Base-by-base conservation (phyloP, 2,113 vertebrate genomes). In the Perca flavescens region DNA sequence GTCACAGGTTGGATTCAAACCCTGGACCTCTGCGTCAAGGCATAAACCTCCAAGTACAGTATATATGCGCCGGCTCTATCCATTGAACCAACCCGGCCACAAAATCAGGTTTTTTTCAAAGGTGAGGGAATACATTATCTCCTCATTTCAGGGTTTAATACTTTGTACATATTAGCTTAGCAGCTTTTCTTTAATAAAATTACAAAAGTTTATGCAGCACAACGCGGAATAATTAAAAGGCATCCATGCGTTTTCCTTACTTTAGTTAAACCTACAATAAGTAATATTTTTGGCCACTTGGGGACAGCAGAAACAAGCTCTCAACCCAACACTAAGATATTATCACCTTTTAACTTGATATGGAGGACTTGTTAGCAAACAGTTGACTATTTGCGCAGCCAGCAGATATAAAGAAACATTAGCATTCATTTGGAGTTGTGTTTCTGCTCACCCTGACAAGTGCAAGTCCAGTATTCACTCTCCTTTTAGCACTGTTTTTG, bases 241-340 rank as follows among this genome's bases (percentile, higher is more conserved):
- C 15, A 43, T 28, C 36, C 21, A 46, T 28, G 43, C 5, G 3
- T 22, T 60, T 36, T 2, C 34, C 1, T 57, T 12, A 21, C 16
- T 74, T 43, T 3, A 50, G 11, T 43, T 52, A 31, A 60, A 67
- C n/a, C 13, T 43, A 0, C 34, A 62, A 60, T 21, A 63, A 36
- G 49, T 60, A 1, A 52, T 22, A 28, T 49, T 54, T 47, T 13
- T 64, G 12, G 43, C 60, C 73, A 71, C 73, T 40, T 64, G 28
- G 40, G n/a, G 14, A n/a, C 43, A 83, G 74, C 31, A 40, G 28
- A 74, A 77, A 61, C 56, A 74, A 77, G 31, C 43, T 65, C 16
- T 52, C 40, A 47, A 49, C 15, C 54, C 50, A 71, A 76, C 31
- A 65, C 21, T 43, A 25, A 31, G 3, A 34, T 36, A 57, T 50